These are phyloP conservation scores for Leucophora obtusa DNA, from an alignment of 2,888 invertebrate species.

Conservation along the genomic window DNA sequence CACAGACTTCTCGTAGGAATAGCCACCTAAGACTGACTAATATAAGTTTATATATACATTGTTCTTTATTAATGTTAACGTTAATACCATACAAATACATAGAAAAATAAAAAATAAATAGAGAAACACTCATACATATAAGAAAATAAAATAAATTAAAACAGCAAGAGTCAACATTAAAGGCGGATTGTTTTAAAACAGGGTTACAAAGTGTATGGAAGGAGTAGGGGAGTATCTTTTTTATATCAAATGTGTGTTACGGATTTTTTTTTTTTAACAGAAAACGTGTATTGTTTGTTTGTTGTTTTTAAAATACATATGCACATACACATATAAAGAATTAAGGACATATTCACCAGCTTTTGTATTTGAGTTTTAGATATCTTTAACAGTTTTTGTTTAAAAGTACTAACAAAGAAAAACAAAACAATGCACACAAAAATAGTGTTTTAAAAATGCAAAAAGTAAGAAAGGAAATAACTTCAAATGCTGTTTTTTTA, in stretches of 20 bases:
- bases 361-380: not conserved
- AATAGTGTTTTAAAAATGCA: not conserved
- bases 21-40: no score
- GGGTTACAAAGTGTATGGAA: not conserved
- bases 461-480: not conserved
- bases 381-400: not conserved
- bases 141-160: not conserved
- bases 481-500: constrained; percentile 6
- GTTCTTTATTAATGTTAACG: not conserved
- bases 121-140: not conserved
- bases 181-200: not conserved
- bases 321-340: not conserved
- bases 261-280: not conserved
- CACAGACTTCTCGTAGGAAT: no score
- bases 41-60: no score
- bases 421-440: constrained; percentile 6
- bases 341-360: not conserved
- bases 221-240: not conserved
- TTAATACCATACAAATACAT: constrained; percentile 39
- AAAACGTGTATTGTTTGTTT: not conserved
- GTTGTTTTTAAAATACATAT: not conserved
- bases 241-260: not conserved
- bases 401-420: no score
- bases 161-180: not conserved
- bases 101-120: not conserved